Evolutionary conservation across 1,140 invertebrate species (phyloP), one percentile per base, ranked within the genome.

Genomic region (Ostrea edulis): DNA sequence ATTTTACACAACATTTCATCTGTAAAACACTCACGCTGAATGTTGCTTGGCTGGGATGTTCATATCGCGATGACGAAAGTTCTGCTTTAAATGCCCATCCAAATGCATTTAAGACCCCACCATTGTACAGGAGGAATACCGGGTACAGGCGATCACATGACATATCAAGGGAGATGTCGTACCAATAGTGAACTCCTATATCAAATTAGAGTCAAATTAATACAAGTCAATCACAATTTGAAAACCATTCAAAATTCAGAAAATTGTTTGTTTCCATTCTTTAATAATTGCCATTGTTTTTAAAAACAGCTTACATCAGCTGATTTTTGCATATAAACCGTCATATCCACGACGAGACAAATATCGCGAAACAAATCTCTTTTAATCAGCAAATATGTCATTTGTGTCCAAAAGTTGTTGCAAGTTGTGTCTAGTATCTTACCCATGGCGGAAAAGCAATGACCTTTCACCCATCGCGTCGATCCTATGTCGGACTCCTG

Each of bases 361-460:
- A 44, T 44, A 44, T 44, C 35, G 5, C 35, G 35, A 44, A 5
- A 44, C 35, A 44, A 44, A 44, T 44, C 35, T 44, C 35, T 44
- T n/a, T n/a, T n/a, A n/a, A n/a, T n/a, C n/a, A 44, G 35, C 35
- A 44, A 44, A 44, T 44, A 44, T 44, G 35, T 44, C 35, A 44
- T 44, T 1, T 44, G 1, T 44, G 1, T 44, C 35, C 35, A 44
- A 44, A 5, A 44, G 5, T 44, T 44, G 35, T 44, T 44, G 1
- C 2, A 44, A 44, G 5, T 44, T 44, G 35, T 44, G 35, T 44
- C 35, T 44, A n/a, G n/a, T n/a, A 2, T 44, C 35, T 85, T 88
- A 95, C 94, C 94, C 94, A 95, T 95, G 1, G 91, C 89, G 22
- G 77, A 44, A 86, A 94, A 94, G 86, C 94, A 95, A 82, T 92